Base-by-base conservation (phyloP, 2,888 invertebrate species). In the Drosophila paramelanica region DNA sequence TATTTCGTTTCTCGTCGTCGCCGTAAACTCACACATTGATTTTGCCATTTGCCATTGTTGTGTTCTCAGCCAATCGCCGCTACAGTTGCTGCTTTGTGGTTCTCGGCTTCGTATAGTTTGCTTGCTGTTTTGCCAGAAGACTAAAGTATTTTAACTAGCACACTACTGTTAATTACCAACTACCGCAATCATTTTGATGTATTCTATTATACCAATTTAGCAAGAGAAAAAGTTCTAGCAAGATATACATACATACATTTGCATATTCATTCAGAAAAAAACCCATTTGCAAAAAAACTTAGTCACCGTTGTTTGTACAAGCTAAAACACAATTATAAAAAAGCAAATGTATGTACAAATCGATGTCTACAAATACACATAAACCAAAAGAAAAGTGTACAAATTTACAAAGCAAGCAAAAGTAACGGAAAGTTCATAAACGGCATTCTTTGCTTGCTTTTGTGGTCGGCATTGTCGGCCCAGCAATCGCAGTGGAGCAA, bases 391-490 rank as follows among this genome's bases (percentile, higher is more conserved):
- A 64, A 67, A 77, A 76, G 64, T 67, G 59, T 60, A 66, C 52
- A 64, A 50, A 76, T 57, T 64, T 43, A 56, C 36, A 62, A 61
- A 75, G 59, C 43, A 58, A 64, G 56, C 61, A 60, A 72, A 78
- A 78, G 57, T 74, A 77, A 78, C 77, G 79, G 78, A 78, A 77
- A 64, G 64, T 67, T 77, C 78, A 59, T 75, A 64, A 75, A 73
- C 64, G 77, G 53, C 67, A 77, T 77, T 73, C 60, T 77, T 71
- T 65, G 57, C 57, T 53, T 56, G 55, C 60, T 57, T 62, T 52
- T 70, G 62, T 67, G 66, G 67, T 61, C 76, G 64, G 38, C 70
- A 57, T 45, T 62, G 69, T 73, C 69, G 52, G 51, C 46, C 27
- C 46, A 58, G 23, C 36, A 50, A 45, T 46, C 60, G 50, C 64